Percentiles rank a stretch among this genome's conserved stretches.
These are phyloP conservation scores for Drosophila sordidula DNA, from an alignment of 2,888 invertebrate genomes.

Conservation along the genomic window DNA sequence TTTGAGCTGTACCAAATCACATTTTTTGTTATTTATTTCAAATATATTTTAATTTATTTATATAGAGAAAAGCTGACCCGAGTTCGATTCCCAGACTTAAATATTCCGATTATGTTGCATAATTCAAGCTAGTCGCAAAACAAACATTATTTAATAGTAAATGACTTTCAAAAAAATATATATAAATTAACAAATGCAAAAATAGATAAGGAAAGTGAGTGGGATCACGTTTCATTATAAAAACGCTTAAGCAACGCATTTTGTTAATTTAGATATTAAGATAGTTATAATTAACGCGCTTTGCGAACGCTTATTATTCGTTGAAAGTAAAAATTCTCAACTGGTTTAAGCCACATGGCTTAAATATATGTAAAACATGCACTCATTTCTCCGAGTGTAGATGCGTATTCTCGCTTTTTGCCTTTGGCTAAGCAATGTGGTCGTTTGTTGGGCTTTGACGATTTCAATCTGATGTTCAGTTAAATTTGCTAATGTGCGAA, in stretches of 20 bases:
- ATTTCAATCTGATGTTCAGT: slow-evolving; percentile 43
- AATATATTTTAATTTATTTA: too few species aligned
- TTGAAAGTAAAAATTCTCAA: neutral
- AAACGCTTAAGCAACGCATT: neutral
- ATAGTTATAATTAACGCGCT: neutral
- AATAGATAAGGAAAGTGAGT: neutral
- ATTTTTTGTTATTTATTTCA: too few species aligned
- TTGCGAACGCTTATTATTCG: neutral
- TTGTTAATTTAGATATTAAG: neutral
- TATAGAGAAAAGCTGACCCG: too few species aligned
- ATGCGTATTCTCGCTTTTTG: slow-evolving; percentile 3
- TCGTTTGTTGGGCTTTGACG: slow-evolving; percentile 9
- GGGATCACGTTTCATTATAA: neutral
- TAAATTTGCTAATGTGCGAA: slow-evolving; percentile 66
- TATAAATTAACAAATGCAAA: neutral
- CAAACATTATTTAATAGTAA: neutral
- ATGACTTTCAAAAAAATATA: neutral
- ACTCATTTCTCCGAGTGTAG: slow-evolving; percentile 23
- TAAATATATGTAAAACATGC: neutral
- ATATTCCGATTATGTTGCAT: neutral
- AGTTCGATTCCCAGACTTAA: too few species aligned
- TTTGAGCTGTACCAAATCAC: too few species aligned
- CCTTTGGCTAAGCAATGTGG: slow-evolving; percentile 11
- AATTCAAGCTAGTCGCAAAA: neutral
- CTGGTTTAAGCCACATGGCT: neutral